phyloP scores from a whole-genome alignment of 2,797 vertebrate genomes.

The Rhadinocentrus ornatus region DNA sequence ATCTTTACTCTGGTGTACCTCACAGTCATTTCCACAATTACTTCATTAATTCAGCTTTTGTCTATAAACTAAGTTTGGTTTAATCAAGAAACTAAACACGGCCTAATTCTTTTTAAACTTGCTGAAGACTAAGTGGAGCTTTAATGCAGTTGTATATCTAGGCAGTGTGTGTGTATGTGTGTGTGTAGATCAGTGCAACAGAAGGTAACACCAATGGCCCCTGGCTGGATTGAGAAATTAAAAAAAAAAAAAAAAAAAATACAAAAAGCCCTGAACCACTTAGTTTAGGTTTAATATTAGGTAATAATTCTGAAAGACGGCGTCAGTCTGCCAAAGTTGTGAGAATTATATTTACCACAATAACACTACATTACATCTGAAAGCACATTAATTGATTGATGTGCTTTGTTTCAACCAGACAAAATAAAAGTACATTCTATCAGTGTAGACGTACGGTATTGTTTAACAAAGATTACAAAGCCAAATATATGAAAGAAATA shows the following conservation, averaged over 20 bases:
- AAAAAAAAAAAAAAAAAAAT: no score
- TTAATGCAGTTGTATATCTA: not conserved
- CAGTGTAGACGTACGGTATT: no score
- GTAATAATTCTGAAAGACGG: not conserved
- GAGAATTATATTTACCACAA: not conserved
- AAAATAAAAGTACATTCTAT: no score
- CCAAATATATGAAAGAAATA: no score
- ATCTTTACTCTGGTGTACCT: slow-evolving; percentile 9
- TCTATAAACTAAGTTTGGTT: not conserved
- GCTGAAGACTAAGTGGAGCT: no score
- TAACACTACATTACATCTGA: not conserved
- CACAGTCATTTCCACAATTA: slow-evolving; percentile 14
- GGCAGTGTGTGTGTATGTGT: not conserved
- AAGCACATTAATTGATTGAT: not conserved
- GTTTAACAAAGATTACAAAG: no score
- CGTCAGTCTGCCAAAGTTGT: not conserved
- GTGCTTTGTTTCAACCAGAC: no score
- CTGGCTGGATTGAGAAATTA: not conserved
- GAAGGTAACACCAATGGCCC: not conserved
- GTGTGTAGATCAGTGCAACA: not conserved
- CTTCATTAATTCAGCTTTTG: not conserved
- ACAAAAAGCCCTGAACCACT: not conserved
- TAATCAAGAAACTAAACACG: slow-evolving; percentile 14
- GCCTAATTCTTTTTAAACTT: not conserved
- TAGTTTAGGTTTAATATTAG: slow-evolving; percentile 1